Conservation (phyloP, 2,113 vertebrate genomes). For the Melanerpes aurifrons region DNA sequence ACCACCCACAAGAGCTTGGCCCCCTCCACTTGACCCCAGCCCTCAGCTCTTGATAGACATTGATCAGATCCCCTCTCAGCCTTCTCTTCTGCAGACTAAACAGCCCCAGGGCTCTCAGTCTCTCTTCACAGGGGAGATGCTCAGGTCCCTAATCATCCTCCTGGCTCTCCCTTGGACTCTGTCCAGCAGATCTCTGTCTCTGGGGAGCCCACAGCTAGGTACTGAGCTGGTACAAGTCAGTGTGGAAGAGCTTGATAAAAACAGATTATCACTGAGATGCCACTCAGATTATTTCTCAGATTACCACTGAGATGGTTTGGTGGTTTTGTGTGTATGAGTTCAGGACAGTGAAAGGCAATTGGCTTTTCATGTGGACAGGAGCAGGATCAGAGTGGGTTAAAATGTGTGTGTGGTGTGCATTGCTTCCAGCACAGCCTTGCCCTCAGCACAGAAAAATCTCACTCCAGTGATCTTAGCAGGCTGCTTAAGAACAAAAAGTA, state of each 20-base stretch:
- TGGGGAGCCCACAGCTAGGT: not conserved
- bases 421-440: not conserved
- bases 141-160: no score
- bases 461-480: not conserved
- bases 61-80: no score
- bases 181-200: no score
- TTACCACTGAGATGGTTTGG: not conserved
- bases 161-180: no score
- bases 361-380: not conserved
- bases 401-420: not conserved
- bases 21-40: no score
- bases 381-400: not conserved
- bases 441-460: not conserved
- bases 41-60: no score
- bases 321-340: accelerated
- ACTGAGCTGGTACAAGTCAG: not conserved
- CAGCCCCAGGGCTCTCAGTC: no score
- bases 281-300: not conserved
- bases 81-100: no score
- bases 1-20: no score
- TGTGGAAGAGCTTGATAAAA: not conserved
- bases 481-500: not conserved
- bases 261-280: not conserved
- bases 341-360: not conserved
- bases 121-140: no score